Percentiles rank a stretch among this genome's conserved stretches.
Conservation (phyloP, 2,888 invertebrate species). For the Torymus texanus region DNA sequence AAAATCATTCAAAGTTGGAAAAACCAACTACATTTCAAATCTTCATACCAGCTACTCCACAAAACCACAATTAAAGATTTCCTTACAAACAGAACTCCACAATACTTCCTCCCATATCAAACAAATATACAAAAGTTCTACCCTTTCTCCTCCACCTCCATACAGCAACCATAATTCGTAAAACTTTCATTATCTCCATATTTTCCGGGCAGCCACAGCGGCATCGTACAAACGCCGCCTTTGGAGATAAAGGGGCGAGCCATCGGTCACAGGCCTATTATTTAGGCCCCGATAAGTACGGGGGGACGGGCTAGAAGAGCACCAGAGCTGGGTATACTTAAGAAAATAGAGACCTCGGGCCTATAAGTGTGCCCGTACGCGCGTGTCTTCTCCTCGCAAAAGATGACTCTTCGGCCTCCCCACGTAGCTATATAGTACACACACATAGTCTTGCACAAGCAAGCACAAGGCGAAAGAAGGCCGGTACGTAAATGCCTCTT, state of each 20-base stretch:
- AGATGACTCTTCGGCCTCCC: background rate
- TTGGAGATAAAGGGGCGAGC: slow-evolving; percentile 32
- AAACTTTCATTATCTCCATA: slow-evolving; percentile 44
- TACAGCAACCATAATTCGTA: slow-evolving; percentile 22
- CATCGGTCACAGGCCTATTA: slow-evolving; percentile 53
- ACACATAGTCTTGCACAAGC: background rate
- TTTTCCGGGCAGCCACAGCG: slow-evolving; percentile 3
- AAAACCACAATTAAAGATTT: no score
- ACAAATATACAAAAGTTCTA: no score
- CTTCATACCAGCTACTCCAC: no score
- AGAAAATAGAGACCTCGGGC: slow-evolving; percentile 47
- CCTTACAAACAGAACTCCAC: no score
- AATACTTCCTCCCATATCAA: no score
- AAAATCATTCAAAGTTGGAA: no score
- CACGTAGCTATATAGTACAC: background rate
- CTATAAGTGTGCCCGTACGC: no score
- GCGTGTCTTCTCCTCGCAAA: background rate
- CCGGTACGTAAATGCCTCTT: slow-evolving; percentile 64
- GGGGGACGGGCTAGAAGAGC: background rate
- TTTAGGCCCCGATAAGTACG: slow-evolving; percentile 50
- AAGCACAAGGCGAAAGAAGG: background rate
- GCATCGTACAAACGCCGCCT: background rate
- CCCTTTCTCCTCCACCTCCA: no score
- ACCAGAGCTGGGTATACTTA: slow-evolving; percentile 10
- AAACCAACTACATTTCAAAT: no score